Base-by-base conservation (phyloP, 1,140 invertebrate genomes). In the Drosophila sulfurigaster region DNA sequence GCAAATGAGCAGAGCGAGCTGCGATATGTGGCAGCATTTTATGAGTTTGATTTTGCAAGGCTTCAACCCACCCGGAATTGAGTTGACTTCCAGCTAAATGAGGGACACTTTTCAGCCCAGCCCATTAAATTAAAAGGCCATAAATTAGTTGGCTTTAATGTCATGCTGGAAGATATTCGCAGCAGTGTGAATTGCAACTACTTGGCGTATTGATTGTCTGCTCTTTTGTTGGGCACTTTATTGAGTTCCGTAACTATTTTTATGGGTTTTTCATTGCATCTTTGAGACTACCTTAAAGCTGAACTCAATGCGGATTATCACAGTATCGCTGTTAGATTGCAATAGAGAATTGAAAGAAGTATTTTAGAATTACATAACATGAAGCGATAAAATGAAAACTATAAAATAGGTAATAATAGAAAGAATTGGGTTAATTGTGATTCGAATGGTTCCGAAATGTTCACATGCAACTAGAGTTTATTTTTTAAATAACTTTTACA, bases 51-150 rank as follows among this genome's bases (percentile, higher is more conserved):
- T 75, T 58, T 58, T 32, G 46, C 46, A 62, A 56, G 56, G 30
- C 43, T 35, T 54, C 46, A 74, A 79, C 78, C 76, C 80, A 81
- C 57, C 74, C 82, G 71, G 49, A 71, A 80, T 81, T 75, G 72
- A 69, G 73, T 75, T 64, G 35, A 72, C 65, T 81, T 66, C 46
- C 69, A 48, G 68, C 60, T 45, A 66, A 79, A 83, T 70, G 77
- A 83, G 73, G 73, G 82, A 79, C 80, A 77, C 52, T 79, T 77
- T 77, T 62, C 69, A 77, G 69, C 86, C 88, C 88, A 91, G 28
- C 88, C 88, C 81, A 91, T 91, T 91, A 91, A 91, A 91, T 91
- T 91, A 91, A 91, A 91, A 88, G 82, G 75, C 88, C 82, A 91
- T 91, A 91, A 91, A 91, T 91, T 81, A 72, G 78, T 78, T 75